Evolutionary conservation across 2,888 invertebrate genomes (phyloP), one percentile per base, ranked within the genome.

Genomic region (Rutpela maculata): DNA sequence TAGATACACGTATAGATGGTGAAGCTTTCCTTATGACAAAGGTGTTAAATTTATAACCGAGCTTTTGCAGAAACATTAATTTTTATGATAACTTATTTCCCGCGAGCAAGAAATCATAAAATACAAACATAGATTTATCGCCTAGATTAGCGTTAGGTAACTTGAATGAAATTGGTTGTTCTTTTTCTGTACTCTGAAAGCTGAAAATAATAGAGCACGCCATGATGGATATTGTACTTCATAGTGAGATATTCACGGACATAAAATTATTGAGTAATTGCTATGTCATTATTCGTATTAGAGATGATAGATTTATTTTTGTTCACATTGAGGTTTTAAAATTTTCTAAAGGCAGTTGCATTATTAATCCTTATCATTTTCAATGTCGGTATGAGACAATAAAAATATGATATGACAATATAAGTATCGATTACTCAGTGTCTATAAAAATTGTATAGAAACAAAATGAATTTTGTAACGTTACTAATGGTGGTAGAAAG

Each of bases 11-110:
- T 69, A 69, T 69, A 69, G 68, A 75, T 69, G 69, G 75, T 22
- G 68, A 63, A 35, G 75, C 75, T 69, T 69, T 57, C 65, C 65
- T 69, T 75, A 75, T 70, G 75, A 75, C 75, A 70, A 75, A 75
- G 70, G 70, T 70, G 75, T 70, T 75, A 57, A 65, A 75, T 75
- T 75, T 75, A 75, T 65, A 65, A 68, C 65, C 65, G 38, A 15
- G 69, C 63, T 38, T 19, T 38, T 31, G 59, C 19, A 50, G 56
- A 70, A 70, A 63, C 70, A 70, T 65, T 75, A 75, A 70, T 75
- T 75, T 75, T 70, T 75, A 75, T 31, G 75, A 75, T 75, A 70
- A 75, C 69, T 70, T 70, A 70, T 70, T 70, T 75, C 57, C 10
- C 74, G 55, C 63, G 60, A 57, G 56, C 65, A 57, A 60, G 65